Evolutionary conservation across 2,797 vertebrate genomes (phyloP), one percentile per base, ranked within the genome.

Genomic region (Anomalospiza imberbis): DNA sequence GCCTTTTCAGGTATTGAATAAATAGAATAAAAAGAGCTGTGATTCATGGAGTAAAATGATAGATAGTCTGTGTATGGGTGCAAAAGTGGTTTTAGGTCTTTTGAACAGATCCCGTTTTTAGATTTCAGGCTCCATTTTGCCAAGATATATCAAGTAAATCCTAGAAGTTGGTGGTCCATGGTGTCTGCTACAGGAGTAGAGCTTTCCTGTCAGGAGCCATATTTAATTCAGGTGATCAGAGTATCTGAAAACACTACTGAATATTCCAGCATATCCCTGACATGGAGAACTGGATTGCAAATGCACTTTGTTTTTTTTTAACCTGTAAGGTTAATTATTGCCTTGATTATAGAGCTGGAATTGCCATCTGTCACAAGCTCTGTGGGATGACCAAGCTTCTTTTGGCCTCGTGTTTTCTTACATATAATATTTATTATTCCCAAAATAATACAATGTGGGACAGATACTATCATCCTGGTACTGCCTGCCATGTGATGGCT

Each of bases 341-440:
- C 89, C 87, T 93, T 95, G 89, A 92, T 95, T 87, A 58, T 50
- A 57, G 58, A 88, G 62, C 91, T 92, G 40, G 72, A 89, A 75
- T 81, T 91, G 47, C 92, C 92, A 92, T 89, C 93, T 91, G 75
- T 88, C 94, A 91, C 78, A 29, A 85, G 81, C 84, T 89, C 91
- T 72, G 92, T 94, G 88, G 93, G 87, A 92, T 96, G 94, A 91
- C 93, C 91, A 67, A 66, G 75, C 81, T 91, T 92, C 71, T 83
- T 92, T 89, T 88, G 80, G 80, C 26, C 9, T 82, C 4, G 13
- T 63, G 67, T 76, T 96, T 95, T 89, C 77, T 90, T 77, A 17
- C 65, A 32, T 91, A 38, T 36, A 87, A 63, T 87, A 72, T 94
- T 95, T 92, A 89, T 95, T 91, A 91, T 89, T 93, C 92, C 94